Conservation (phyloP, 2,113 vertebrate species). For the Percopsis transmontana region DNA sequence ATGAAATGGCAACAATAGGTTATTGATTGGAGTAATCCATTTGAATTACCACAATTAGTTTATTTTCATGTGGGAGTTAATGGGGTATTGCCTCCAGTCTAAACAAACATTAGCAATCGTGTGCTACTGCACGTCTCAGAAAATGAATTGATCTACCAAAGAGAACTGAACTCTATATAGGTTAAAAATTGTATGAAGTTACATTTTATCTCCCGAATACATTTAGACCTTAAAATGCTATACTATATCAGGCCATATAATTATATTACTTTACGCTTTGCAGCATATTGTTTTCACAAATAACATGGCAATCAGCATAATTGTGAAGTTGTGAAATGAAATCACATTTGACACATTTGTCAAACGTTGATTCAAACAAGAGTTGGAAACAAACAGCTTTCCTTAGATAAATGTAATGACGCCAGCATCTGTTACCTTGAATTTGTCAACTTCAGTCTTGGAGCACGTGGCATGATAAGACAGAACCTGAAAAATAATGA, state of each 20-base stretch:
- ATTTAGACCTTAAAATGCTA: neutral
- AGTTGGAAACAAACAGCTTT: constrained; percentile 3
- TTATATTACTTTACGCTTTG: neutral
- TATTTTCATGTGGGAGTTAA: constrained; percentile 35
- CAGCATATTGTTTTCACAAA: neutral
- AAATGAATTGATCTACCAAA: neutral
- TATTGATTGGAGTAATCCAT: constrained; percentile 76
- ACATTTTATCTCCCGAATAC: neutral
- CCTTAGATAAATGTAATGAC: constrained; percentile 9
- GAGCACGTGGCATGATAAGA: constrained; percentile 98
- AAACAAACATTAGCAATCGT: constrained; percentile 19
- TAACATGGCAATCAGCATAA: neutral
- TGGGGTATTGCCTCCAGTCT: constrained; percentile 8
- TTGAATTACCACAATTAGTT: constrained; percentile 62
- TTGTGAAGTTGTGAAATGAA: neutral
- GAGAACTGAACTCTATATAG: too few species aligned
- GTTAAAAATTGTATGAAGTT: too few species aligned
- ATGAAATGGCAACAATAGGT: constrained; percentile 76
- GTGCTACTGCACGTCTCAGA: neutral
- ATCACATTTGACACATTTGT: constrained; percentile 5
- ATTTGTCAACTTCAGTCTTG: constrained; percentile 98
- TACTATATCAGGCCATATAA: neutral
- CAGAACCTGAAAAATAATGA: constrained; percentile 85
- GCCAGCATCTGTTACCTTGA: constrained; percentile 86
- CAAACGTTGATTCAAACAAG: constrained; percentile 1